phyloP scores from a whole-genome alignment of 2,797 vertebrate species.

The Gymnoscopelus microlampas region DNA sequence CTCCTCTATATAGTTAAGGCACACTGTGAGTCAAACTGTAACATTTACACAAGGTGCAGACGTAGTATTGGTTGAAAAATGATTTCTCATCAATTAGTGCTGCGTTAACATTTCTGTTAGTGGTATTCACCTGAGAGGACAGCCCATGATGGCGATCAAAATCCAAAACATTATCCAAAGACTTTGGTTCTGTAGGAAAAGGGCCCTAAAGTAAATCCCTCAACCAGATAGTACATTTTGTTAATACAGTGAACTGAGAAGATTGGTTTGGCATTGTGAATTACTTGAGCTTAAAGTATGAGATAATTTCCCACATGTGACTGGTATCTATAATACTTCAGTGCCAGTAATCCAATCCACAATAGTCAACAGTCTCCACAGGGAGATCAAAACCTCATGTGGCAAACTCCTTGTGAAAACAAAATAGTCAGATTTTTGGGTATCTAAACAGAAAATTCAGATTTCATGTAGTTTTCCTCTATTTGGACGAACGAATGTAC shows the following conservation, averaged over 20 bases:
- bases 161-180: neutral
- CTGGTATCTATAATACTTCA: neutral
- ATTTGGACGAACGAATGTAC: no score
- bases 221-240: neutral
- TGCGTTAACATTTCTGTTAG: constrained; percentile 9
- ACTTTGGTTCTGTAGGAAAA: constrained; percentile 16
- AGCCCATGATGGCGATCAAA: no score
- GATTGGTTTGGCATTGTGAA: constrained; percentile 2
- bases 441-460: no score
- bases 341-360: neutral
- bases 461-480: neutral
- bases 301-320: neutral
- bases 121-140: constrained; percentile 25
- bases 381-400: neutral
- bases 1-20: constrained; percentile 51
- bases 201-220: no score
- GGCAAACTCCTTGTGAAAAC: constrained; percentile 16
- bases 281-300: neutral
- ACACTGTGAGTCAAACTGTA: constrained; percentile 40
- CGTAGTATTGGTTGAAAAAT: constrained; percentile 17
- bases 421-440: neutral
- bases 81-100: neutral
- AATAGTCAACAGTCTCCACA: neutral
- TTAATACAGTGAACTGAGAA: constrained; percentile 1
- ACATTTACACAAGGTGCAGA: neutral